Percentiles rank a stretch among this genome's conserved stretches.
Conservation (phyloP, 2,797 vertebrate species). For the Esox lucius region DNA sequence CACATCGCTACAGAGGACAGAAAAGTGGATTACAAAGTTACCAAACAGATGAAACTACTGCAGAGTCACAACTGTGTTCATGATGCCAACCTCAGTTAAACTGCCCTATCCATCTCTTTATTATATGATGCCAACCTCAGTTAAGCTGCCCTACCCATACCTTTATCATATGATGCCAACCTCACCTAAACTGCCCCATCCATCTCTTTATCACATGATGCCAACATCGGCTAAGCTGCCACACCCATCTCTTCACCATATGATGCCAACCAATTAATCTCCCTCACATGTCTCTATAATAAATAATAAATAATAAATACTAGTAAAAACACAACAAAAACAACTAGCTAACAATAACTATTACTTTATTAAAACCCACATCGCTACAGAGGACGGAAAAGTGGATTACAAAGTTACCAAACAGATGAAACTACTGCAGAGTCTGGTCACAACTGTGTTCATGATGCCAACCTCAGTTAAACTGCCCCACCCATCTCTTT, state of each 20-base stretch:
- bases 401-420: not conserved
- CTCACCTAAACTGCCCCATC: not conserved
- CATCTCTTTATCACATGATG: not conserved
- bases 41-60: not conserved
- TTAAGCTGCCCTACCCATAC: not conserved
- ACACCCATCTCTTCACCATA: not conserved
- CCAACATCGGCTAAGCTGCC: not conserved
- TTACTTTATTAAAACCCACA: not conserved
- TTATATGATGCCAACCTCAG: not conserved
- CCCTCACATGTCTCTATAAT: not conserved
- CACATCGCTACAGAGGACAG: not conserved
- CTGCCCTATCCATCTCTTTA: not conserved
- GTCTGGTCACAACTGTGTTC: not conserved
- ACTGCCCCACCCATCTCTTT: not conserved
- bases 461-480: not conserved
- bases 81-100: not conserved
- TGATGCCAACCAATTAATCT: not conserved
- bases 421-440: not conserved
- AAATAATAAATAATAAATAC: too few relatives aligned
- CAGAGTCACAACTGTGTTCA: not conserved
- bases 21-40: not conserved
- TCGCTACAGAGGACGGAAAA: not conserved
- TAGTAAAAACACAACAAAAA: not conserved
- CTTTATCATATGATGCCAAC: not conserved
- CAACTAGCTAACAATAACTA: not conserved